Conservation (phyloP, 2,888 invertebrate genomes). For the Ochropacha duplaris region DNA sequence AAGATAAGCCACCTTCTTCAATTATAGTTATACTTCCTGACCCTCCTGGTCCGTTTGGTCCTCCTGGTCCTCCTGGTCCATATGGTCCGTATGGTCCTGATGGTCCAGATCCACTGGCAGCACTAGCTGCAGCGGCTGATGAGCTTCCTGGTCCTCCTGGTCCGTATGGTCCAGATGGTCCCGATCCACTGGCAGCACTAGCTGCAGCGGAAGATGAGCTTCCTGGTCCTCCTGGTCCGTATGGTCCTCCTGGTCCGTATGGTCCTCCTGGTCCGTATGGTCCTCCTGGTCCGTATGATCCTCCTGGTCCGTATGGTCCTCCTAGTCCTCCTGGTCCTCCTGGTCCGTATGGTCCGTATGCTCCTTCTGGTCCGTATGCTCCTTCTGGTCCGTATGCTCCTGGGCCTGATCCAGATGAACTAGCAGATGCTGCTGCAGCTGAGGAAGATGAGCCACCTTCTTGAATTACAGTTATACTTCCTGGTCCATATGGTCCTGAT, state of each 20-base stretch:
- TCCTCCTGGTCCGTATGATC: constrained; percentile 3
- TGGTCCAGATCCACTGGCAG: constrained; percentile 2
- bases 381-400: constrained; percentile 2
- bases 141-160: background rate
- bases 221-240: constrained; percentile 11
- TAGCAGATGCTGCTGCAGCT: background rate
- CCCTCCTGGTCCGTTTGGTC: background rate
- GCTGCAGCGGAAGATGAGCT: constrained; percentile 5
- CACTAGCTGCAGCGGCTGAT: background rate
- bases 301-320: constrained; percentile 9
- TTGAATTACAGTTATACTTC: background rate
- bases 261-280: constrained; percentile 4
- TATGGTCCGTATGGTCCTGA: constrained; percentile 6
- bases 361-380: background rate
- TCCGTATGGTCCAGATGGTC: constrained; percentile 7
- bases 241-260: constrained; percentile 2
- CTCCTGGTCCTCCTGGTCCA: background rate
- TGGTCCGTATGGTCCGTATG: background rate
- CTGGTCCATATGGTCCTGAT: constrained; percentile 5
- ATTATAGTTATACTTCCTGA: too few species aligned
- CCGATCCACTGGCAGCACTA: constrained; percentile 8
- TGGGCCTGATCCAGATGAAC: too few species aligned
- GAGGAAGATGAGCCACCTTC: background rate
- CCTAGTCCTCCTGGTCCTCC: constrained; percentile 5
- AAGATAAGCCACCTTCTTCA: background rate